Percentiles rank a stretch among this genome's conserved stretches.
These are phyloP conservation scores for Phrynocephalus guinanensis DNA, from an alignment of 2,797 vertebrate species.

Conservation along the genomic window DNA sequence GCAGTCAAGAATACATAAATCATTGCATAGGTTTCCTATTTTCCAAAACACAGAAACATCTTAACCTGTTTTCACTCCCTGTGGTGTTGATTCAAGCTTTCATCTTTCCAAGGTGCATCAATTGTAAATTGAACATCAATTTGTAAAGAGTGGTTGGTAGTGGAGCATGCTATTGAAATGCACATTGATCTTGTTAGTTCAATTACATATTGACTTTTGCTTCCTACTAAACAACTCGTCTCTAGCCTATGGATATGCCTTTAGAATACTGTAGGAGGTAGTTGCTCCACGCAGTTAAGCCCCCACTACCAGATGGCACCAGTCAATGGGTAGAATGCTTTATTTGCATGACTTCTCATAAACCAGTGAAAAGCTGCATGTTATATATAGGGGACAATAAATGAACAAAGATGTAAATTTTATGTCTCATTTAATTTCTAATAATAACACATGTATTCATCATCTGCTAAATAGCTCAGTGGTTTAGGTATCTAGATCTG, in stretches of 20 bases:
- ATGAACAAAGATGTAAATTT: too few species aligned
- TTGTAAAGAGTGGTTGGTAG: constrained; percentile 15
- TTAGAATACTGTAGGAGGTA: not conserved
- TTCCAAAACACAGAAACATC: constrained; percentile 1
- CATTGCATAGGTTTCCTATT: constrained; percentile 15
- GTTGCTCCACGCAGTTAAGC: not conserved
- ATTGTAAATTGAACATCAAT: constrained; percentile 19
- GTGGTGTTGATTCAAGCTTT: not conserved
- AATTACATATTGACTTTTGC: constrained; percentile 38
- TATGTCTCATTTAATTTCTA: too few species aligned
- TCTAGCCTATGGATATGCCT: constrained; percentile 6
- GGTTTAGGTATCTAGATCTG: too few species aligned
- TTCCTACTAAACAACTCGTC: constrained; percentile 22
- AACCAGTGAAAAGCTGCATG: not conserved
- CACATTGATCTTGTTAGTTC: constrained; percentile 35
- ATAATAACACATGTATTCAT: too few species aligned
- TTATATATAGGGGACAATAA: too few species aligned
- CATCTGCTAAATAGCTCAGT: too few species aligned
- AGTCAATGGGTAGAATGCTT: not conserved
- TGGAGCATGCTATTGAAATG: not conserved
- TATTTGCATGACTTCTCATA: not conserved
- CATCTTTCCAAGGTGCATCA: constrained; percentile 14
- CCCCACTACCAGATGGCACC: not conserved
- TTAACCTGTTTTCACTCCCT: not conserved
- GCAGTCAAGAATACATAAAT: constrained; percentile 1